A percentile compares a stretch with the other conserved stretches of the same genome.
Evolutionary conservation across 2,797 vertebrate species (phyloP).

Genomic region (Squalus acanthias): DNA sequence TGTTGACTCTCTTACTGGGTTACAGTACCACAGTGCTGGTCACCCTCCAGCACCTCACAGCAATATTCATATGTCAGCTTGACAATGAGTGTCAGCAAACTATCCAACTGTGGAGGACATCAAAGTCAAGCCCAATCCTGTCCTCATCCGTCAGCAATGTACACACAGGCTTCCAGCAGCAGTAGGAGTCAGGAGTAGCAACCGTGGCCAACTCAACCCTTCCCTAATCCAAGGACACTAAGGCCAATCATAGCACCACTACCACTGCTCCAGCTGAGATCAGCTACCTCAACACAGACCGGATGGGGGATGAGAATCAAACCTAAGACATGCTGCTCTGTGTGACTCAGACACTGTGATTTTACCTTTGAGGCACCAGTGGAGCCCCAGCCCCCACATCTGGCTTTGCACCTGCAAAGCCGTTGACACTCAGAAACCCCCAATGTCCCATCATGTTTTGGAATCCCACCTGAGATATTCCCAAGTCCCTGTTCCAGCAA

Average conservation of each 20-base stretch:
- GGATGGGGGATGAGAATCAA: neutral
- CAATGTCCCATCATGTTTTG: neutral
- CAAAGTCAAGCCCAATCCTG: neutral
- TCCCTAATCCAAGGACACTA: no score
- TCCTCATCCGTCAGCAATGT: no score
- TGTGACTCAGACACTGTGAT: neutral
- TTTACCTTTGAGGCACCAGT: neutral
- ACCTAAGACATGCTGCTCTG: neutral
- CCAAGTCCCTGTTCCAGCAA: neutral
- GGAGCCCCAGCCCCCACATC: neutral
- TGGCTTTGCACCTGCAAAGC: neutral
- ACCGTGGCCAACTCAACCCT: no score
- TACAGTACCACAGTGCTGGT: neutral
- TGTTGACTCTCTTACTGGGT: neutral
- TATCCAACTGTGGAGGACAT: neutral
- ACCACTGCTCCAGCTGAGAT: no score
- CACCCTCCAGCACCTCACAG: neutral
- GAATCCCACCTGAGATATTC: neutral
- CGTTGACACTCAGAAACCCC: neutral
- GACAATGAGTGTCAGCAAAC: neutral
- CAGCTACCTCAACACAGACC: no score
- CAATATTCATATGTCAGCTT: neutral
- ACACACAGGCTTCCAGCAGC: no score
- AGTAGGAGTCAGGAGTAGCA: no score
- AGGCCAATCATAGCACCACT: no score